A percentile compares a stretch with the other conserved stretches of the same genome.
Conservation (phyloP, 2,113 vertebrate genomes). For the Siniperca chuatsi region DNA sequence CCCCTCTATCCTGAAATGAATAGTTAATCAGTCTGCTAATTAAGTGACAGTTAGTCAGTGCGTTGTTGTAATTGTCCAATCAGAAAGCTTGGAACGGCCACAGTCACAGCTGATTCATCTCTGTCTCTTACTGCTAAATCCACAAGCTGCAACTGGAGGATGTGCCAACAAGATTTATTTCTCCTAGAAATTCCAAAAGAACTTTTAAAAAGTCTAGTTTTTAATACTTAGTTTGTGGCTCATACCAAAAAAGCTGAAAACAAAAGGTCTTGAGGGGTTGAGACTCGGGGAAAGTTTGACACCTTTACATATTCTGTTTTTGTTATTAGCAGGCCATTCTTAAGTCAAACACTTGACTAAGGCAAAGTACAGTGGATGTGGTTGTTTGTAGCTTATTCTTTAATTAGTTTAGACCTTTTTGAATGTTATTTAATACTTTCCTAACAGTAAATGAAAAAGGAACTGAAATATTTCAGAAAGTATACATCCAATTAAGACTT, state of each 20-base stretch:
- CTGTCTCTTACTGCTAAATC: slow-evolving; percentile 72
- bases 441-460: background rate
- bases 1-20: slow-evolving; percentile 63
- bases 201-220: slow-evolving; percentile 59
- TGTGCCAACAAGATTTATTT: slow-evolving; percentile 71
- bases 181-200: slow-evolving; percentile 50
- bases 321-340: background rate
- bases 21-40: slow-evolving; percentile 80
- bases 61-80: slow-evolving; percentile 83
- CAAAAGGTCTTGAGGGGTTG: background rate
- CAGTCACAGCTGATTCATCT: slow-evolving; percentile 81
- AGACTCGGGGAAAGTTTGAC: background rate
- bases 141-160: slow-evolving; percentile 74
- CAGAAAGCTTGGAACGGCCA: slow-evolving; percentile 80
- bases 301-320: background rate
- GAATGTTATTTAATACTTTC: background rate
- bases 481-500: slow-evolving; percentile 5
- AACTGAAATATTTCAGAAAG: background rate
- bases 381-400: background rate
- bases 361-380: background rate
- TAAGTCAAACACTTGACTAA: background rate
- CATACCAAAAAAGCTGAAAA: background rate
- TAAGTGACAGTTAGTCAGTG: slow-evolving; percentile 76
- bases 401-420: background rate
- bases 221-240: slow-evolving; percentile 9